These are phyloP conservation scores for Pocillopora grandis DNA, from an alignment of 92 coral and sea anemone genomes.

Conservation along the genomic window DNA sequence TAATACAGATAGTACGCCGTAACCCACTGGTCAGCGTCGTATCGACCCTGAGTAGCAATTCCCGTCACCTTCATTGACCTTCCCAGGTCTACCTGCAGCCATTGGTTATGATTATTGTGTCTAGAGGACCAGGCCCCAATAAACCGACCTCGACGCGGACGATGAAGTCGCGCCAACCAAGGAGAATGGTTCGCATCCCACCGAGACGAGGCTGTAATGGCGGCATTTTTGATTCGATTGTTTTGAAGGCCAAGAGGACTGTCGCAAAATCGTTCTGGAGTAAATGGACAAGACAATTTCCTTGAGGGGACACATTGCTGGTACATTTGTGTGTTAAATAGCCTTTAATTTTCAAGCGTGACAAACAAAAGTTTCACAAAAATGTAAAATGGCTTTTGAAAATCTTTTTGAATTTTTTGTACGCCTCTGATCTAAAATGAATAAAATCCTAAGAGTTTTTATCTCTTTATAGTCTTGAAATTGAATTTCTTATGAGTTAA, in stretches of 20 bases:
- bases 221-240: constrained; percentile 59
- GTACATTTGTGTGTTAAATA: not conserved
- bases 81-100: constrained; percentile 71
- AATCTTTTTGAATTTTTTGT: too few relatives aligned
- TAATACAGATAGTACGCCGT: constrained; percentile 60
- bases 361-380: too few relatives aligned
- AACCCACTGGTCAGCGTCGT: constrained; percentile 78
- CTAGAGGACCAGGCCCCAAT: constrained; percentile 75
- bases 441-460: too few relatives aligned
- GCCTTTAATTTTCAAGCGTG: too few relatives aligned
- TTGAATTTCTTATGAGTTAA: too few relatives aligned
- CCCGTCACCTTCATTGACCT: constrained; percentile 68
- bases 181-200: constrained; percentile 63
- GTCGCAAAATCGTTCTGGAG: constrained; percentile 53
- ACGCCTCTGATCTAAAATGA: too few relatives aligned
- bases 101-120: constrained; percentile 55
- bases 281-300: not conserved
- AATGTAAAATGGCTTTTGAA: not conserved
- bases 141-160: constrained; percentile 51
- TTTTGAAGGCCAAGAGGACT: constrained; percentile 74
- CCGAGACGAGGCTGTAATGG: constrained; percentile 75
- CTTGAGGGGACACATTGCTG: not conserved
- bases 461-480: too few relatives aligned
- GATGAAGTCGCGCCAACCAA: constrained; percentile 67
- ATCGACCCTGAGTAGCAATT: constrained; percentile 78